Evolutionary conservation across 2,113 vertebrate species (phyloP).

Genomic region (Perca schrenkii): DNA sequence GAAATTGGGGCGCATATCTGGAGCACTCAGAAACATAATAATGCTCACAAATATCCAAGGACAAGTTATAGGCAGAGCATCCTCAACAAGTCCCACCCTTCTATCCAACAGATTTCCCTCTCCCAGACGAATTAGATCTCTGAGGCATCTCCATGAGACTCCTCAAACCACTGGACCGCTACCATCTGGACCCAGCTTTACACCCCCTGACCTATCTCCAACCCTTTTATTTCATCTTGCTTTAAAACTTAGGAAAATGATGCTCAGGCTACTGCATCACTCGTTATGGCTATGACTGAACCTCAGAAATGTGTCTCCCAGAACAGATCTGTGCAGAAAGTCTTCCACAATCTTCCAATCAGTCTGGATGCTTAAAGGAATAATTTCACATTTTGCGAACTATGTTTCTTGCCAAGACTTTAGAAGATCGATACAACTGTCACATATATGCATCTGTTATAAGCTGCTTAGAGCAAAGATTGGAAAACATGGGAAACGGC

Average conservation of each 20-base stretch:
- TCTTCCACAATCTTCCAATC: background rate
- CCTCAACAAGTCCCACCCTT: background rate
- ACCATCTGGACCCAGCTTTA: background rate
- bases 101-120: slow-evolving; percentile 9
- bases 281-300: background rate
- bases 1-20: slow-evolving; percentile 47
- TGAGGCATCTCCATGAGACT: background rate
- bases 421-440: background rate
- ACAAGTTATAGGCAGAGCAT: slow-evolving; percentile 11
- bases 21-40: slow-evolving; percentile 37
- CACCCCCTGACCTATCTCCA: background rate
- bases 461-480: background rate
- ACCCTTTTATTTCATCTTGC: background rate
- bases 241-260: background rate
- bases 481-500: background rate
- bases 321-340: background rate
- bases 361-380: background rate
- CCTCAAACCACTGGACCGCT: background rate
- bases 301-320: background rate
- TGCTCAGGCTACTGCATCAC: background rate
- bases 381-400: background rate
- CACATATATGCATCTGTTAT: too few species aligned
- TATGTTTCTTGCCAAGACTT: background rate
- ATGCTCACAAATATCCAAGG: slow-evolving; percentile 51
- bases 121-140: slow-evolving; percentile 12